Evolutionary conservation across 2,888 invertebrate genomes (phyloP), one percentile per base, ranked within the genome.

Genomic region (Lordiphosa fenestrarum): DNA sequence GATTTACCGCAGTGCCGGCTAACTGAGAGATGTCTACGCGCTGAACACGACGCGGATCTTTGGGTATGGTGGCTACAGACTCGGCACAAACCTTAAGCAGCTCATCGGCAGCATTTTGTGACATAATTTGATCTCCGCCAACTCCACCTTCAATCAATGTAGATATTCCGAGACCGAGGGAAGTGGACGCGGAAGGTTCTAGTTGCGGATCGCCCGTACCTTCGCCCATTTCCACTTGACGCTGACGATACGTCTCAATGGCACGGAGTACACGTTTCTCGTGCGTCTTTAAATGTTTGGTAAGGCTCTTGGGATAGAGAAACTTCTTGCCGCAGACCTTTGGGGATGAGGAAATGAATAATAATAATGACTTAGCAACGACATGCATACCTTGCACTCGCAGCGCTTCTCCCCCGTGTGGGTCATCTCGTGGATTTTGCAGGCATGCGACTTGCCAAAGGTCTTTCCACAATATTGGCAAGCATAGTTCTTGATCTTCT

Each of bases 351-450:
- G 9, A 30, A 10, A 30, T 30, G 3, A 30, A 30, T 9, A 30
- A 2, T 6, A 25, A 6, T 6, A 30, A 3, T 3, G 30, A 9
- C 9, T 4, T 9, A 30, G 30, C 1, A 23, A 37, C 12, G 13
- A 6, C 23, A 13, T 38, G 7, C 37, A 6, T 33, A 60, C 60
- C 51, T 88, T 87, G 53, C 87, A 87, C 42, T 87, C 87, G 60
- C 87, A 87, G 3, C 87, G 81, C 53, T 87, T 87, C 52, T 87
- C 87, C 0, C 87, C 87, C 0, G 87, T 87, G 55, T 87, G 87
- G 0, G 88, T 88, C 88, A 87, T 88, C 59, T 87, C 87, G 39
- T 87, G 87, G 54, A 88, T 88, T 52, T 88, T 87, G 41, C 87
- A 87, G 10, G 87, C 87, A 46, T 88, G 86, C 1, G 87, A 88